Evolutionary conservation across 2,797 vertebrate genomes (phyloP).

Genomic region (Muscicapa comitata): DNA sequence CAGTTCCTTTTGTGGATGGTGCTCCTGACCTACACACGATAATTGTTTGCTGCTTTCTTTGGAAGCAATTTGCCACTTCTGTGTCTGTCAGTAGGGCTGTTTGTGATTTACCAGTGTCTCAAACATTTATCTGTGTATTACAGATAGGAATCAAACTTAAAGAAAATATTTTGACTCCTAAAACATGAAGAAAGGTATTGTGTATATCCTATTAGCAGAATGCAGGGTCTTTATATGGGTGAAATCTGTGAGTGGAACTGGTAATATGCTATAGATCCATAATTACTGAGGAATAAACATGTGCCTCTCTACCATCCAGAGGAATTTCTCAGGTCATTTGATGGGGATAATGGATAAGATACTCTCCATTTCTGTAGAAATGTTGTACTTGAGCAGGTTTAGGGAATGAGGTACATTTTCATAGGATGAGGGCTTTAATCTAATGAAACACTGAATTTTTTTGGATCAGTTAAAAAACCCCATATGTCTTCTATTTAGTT

Average conservation of each 20-base stretch:
- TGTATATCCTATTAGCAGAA: neutral
- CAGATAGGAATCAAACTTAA: neutral
- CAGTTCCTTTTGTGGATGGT: neutral
- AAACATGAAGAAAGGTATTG: neutral
- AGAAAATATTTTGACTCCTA: neutral
- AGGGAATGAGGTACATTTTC: neutral
- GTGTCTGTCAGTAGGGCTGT: neutral
- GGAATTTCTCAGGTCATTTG: neutral
- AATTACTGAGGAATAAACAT: neutral
- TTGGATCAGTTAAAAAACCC: neutral
- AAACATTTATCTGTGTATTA: neutral
- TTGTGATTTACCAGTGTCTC: neutral
- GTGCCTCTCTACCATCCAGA: neutral
- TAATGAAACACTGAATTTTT: neutral
- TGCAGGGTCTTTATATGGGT: neutral
- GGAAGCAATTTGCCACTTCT: neutral
- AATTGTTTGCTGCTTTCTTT: neutral
- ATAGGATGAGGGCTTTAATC: neutral
- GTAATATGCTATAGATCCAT: neutral
- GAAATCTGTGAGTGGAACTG: neutral
- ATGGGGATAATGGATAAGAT: neutral
- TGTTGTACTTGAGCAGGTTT: neutral
- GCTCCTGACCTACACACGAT: neutral
- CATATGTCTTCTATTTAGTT: neutral
- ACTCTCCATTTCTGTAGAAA: neutral